phyloP scores from a whole-genome alignment of 2,797 vertebrate species.

The Pseudocheirus occidentalis region DNA sequence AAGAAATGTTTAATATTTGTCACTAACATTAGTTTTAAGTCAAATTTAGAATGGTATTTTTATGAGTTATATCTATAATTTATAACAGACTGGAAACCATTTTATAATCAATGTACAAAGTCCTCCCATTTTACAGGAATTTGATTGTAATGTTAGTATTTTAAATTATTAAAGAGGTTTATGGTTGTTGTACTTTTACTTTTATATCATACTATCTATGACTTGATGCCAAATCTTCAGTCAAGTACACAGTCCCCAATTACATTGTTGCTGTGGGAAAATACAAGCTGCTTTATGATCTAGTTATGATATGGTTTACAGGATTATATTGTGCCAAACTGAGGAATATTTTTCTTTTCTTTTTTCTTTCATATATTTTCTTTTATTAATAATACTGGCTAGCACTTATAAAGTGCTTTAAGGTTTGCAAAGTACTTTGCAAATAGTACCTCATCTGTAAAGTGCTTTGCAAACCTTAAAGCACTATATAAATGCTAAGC shows the following conservation, averaged over 20 bases:
- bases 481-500: background rate
- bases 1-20: background rate
- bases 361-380: background rate
- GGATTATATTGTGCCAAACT: background rate
- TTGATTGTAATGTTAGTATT: conserved; percentile 3
- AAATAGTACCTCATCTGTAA: conserved; percentile 37
- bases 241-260: background rate
- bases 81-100: background rate
- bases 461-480: conserved; percentile 11
- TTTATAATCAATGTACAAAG: conserved; percentile 38
- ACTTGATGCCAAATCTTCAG: conserved; percentile 29
- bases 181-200: background rate
- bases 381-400: background rate
- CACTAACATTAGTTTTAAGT: conserved; percentile 1
- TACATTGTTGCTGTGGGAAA: background rate
- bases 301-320: conserved; percentile 29
- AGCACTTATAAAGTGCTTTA: conserved; percentile 42
- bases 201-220: background rate
- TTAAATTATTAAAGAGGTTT: background rate
- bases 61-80: background rate
- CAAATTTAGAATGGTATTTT: conserved; percentile 21
- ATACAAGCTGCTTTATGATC: conserved; percentile 37
- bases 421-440: conserved; percentile 17
- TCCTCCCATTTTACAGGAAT: conserved; percentile 1
- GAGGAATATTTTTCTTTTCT: background rate